Base-by-base conservation (phyloP, 2,113 vertebrate species). In the Rhabdomys dilectus region DNA sequence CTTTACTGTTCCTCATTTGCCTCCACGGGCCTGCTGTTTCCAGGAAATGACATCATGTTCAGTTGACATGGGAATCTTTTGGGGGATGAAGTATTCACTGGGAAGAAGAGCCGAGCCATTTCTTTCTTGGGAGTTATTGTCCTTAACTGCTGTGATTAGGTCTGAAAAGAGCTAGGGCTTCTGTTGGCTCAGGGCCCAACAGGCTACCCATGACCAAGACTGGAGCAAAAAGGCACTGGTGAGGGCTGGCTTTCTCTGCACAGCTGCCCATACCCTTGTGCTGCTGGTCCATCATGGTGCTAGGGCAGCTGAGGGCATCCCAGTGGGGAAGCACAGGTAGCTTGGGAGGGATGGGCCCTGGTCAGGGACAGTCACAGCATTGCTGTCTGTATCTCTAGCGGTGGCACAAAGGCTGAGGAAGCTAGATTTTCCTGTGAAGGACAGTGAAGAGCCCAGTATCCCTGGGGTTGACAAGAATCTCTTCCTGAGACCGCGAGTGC, bases 391-490 rank as follows among this genome's bases (percentile, higher is more conserved):
- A 21, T 97, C 82, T 80, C 68, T 21, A 94, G 95, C 36, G 36
- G 81, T 97, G 96, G 96, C 91, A 31, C 95, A 96, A 15, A 95
- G 91, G 70, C 95, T 96, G 94, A 96, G 93, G 95, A 94, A 96
- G 95, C 93, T 85, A 84, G 94, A 96, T 77, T 68, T 96, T 8
- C 95, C 94, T 68, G 95, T 72, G 84, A 95, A 96, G 89, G 93
- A 82, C 97, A 86, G 64, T 81, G 95, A 88, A 45, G 88, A 81
- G 86, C 91, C 36, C 91, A 73, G 87, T 1, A 1, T n/a, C 51
- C 36, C 62, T 66, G 84, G 93, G 97, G 82, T 72, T 75, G 92
- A 96, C 86, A 91, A 92, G 93, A 94, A 75, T 78, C 31, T 72
- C 87, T 91, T 92, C 53, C 85, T 58, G 78, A 91, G 93, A 86